Conservation (phyloP, 2,888 invertebrate genomes). For the Carcina quercana region DNA sequence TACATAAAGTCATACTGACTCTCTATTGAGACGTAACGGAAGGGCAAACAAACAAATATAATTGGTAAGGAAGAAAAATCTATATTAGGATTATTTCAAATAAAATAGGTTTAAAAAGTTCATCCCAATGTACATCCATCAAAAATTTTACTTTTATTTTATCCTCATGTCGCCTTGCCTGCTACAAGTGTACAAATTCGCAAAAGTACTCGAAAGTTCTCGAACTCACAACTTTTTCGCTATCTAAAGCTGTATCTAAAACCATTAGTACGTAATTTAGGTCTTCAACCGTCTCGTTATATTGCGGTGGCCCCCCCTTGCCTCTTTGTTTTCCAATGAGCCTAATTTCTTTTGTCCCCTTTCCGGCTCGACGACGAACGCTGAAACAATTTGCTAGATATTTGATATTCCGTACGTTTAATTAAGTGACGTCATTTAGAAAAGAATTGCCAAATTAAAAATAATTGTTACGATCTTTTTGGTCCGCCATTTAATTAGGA, state of each 20-base stretch:
- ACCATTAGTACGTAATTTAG: background rate
- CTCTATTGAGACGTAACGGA: too few relatives aligned
- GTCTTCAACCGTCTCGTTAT: conserved; percentile 20
- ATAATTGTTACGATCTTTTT: background rate
- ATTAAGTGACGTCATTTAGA: conserved; percentile 29
- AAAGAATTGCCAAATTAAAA: background rate
- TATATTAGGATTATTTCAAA: too few relatives aligned
- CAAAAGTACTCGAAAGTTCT: too few relatives aligned
- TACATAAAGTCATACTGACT: too few relatives aligned
- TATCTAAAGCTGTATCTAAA: background rate
- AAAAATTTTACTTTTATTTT: too few relatives aligned
- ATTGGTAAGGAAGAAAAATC: too few relatives aligned
- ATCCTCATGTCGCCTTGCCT: too few relatives aligned
- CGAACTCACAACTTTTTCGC: background rate
- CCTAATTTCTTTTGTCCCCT: conserved; percentile 30
- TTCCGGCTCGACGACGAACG: conserved; percentile 20
- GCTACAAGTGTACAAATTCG: too few relatives aligned
- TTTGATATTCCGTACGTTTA: conserved; percentile 24
- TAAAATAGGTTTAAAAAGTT: too few relatives aligned
- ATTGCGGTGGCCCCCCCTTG: conserved; percentile 24
- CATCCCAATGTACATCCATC: too few relatives aligned
- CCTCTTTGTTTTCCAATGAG: conserved; percentile 26
- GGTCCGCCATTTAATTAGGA: background rate
- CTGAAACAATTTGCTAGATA: conserved; percentile 18
- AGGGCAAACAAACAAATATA: too few relatives aligned